phyloP scores from a whole-genome alignment of 92 coral and sea anemone species.

The Epizoanthus scotinus region DNA sequence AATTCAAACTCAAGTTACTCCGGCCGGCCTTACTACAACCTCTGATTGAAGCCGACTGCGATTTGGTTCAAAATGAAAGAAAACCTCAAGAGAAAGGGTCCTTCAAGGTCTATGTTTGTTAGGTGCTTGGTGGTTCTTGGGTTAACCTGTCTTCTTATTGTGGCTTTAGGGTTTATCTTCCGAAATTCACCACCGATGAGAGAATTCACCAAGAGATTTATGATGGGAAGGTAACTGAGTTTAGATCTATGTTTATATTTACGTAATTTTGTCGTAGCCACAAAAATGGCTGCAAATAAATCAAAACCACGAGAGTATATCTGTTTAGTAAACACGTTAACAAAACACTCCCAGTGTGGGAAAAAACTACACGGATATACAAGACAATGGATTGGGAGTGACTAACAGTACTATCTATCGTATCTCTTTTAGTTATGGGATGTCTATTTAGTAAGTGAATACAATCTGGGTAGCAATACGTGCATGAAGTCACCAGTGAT shows the following conservation, averaged over 20 bases:
- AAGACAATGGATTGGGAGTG: background rate
- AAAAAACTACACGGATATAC: background rate
- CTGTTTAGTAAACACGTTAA: background rate
- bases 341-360: too few relatives aligned
- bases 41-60: background rate
- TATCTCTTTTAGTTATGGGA: too few relatives aligned
- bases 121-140: conserved; percentile 34
- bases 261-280: background rate
- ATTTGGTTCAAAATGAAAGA: conserved; percentile 17
- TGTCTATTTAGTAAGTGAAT: too few relatives aligned
- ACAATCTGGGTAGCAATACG: too few relatives aligned
- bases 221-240: conserved; percentile 85
- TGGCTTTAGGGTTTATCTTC: conserved; percentile 55
- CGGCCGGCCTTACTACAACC: background rate
- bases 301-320: background rate
- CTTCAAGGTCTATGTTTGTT: background rate
- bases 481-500: too few relatives aligned
- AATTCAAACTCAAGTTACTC: conserved; percentile 2
- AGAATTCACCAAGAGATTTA: conserved; percentile 66
- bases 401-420: background rate
- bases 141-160: conserved; percentile 41
- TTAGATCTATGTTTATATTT: background rate
- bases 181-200: conserved; percentile 62
- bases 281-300: too few relatives aligned
- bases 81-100: conserved; percentile 4